Evolutionary conservation across 2,888 invertebrate genomes (phyloP).

Genomic region (Gerris lacustris): DNA sequence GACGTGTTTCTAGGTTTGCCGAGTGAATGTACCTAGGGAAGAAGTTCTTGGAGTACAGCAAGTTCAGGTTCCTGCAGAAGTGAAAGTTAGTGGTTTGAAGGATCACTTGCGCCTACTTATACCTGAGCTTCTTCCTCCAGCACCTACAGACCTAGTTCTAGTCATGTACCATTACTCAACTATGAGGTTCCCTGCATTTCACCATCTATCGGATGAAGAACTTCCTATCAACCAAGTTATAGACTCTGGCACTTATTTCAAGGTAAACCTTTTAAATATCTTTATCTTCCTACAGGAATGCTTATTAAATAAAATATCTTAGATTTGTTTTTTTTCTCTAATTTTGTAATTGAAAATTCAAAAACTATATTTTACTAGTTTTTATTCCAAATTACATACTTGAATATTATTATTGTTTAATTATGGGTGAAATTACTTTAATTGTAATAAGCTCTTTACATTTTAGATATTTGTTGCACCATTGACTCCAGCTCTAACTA

Average conservation of each 20-base stretch:
- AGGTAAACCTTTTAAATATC: background rate
- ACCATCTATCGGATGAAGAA: background rate
- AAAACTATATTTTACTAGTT: no score
- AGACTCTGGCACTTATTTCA: background rate
- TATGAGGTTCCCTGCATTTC: background rate
- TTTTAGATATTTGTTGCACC: constrained; percentile 2
- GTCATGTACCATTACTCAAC: background rate
- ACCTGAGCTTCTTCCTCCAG: background rate
- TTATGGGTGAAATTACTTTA: no score
- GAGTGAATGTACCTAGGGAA: background rate
- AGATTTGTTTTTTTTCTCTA: no score
- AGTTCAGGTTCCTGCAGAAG: background rate
- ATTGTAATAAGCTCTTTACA: no score
- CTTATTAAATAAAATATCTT: no score
- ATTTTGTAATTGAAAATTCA: no score
- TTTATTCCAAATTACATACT: no score
- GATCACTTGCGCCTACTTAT: background rate
- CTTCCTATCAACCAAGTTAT: background rate
- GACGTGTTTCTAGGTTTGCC: background rate
- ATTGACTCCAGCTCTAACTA: background rate
- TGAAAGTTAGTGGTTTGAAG: background rate
- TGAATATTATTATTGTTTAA: no score
- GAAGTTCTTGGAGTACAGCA: background rate
- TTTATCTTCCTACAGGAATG: no score
- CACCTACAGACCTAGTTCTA: background rate